Evolutionary conservation across 2,113 vertebrate species (phyloP), one percentile per base, ranked within the genome.

Genomic region (Trichechus manatus): DNA sequence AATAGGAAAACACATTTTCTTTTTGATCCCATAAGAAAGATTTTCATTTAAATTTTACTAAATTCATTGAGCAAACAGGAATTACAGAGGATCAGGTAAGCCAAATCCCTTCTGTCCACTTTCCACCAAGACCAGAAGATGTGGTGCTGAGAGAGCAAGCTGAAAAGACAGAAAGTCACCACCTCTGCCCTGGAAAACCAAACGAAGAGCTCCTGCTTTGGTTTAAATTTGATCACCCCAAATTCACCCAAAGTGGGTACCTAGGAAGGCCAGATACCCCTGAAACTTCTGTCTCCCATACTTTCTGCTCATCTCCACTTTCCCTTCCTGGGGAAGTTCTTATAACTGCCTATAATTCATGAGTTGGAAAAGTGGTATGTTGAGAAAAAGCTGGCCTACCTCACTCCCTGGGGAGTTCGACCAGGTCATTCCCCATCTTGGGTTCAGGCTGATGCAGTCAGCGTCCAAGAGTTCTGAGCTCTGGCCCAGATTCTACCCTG

Each of bases 1-100:
- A 91, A 86, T 31, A 66, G 31, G 3, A 87, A 92, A 94, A 86
- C 39, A 42, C 56, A 85, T 93, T 82, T 39, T 42, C 17, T 80
- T 85, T 93, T 81, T 85, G 23, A 74, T 77, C 39, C 42, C 39
- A 64, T 61, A 31, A 89, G 25, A 75, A 94, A 77, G 3, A 56
- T 19, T 86, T 88, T 74, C 59, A 70, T 83, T 87, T 87, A 53
- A 23, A 79, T 66, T 72, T 87, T 42, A 87, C 4, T 33, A 94
- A 94, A 29, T 25, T 25, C 19, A 56, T 39, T 82, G 7, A 68
- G 25, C 47, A 82, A 92, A 82, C 3, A 59, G 6, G 31, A 87
- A 82, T 87, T 82, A 39, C 9, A 72, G 42, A 92, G 42, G 13
- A 77, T 93, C n/a, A 15, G 47, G 66, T 3, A 87, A 87, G 42